A percentile compares a stretch with the other conserved stretches of the same genome.
Evolutionary conservation across 2,888 invertebrate genomes (phyloP).

Genomic region (Caenorhabditis sp.): DNA sequence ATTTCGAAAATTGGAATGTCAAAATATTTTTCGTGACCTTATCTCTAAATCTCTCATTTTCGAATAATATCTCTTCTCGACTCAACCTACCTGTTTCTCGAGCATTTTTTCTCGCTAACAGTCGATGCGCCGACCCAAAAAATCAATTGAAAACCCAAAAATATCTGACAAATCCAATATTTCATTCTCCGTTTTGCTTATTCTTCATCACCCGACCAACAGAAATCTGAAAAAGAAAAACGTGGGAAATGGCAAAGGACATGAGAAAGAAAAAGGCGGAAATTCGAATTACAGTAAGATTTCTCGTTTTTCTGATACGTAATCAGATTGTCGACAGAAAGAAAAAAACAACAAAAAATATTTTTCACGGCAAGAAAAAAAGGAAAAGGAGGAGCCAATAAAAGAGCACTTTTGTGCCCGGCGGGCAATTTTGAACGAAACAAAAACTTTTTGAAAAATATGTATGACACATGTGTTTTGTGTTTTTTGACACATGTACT

Average conservation of each 20-base stretch:
- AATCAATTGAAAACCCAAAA: constrained; percentile 8
- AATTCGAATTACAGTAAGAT: background rate
- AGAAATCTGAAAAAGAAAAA: background rate
- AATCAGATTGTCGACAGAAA: background rate
- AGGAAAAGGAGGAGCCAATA: background rate
- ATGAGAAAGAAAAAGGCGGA: background rate
- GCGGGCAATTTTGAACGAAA: background rate
- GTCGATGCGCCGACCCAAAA: constrained; percentile 11
- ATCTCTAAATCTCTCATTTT: no score
- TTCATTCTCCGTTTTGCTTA: background rate
- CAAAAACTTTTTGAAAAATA: background rate
- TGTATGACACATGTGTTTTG: background rate
- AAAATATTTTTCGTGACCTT: no score
- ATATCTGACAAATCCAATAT: constrained; percentile 1
- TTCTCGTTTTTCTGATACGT: no score
- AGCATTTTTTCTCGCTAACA: constrained; percentile 29
- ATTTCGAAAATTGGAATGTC: no score
- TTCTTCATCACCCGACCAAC: background rate
- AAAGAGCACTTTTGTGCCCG: background rate
- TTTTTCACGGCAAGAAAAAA: background rate
- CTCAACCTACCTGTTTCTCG: constrained; percentile 27
- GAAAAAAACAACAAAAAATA: background rate
- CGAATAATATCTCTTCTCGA: no score
- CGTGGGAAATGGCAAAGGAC: no score
- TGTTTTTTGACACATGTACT: background rate